These are phyloP conservation scores for Eupithecia dodoneata DNA, from an alignment of 2,888 invertebrate genomes.

Conservation along the genomic window DNA sequence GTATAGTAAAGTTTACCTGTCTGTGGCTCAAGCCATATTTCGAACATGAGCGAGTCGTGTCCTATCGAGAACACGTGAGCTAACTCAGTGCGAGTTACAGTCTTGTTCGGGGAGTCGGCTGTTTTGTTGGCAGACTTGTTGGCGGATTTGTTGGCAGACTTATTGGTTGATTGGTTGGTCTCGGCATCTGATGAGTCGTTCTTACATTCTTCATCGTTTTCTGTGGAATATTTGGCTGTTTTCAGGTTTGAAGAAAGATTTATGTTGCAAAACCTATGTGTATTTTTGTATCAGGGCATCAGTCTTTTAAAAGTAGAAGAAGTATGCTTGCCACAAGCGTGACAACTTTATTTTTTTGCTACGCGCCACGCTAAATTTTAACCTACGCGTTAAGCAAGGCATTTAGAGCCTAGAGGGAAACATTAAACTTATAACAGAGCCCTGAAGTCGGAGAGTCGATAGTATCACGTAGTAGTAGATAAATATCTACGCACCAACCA, in stretches of 20 bases:
- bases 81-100: constrained; percentile 50
- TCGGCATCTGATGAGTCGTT: constrained; percentile 55
- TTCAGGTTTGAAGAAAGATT: background rate
- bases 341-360: too few species aligned
- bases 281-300: too few species aligned
- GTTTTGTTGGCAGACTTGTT: constrained; percentile 41
- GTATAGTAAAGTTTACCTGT: constrained; percentile 54
- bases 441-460: too few species aligned
- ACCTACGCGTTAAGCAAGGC: too few species aligned
- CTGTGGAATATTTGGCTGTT: constrained; percentile 43
- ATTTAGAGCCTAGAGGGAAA: constrained; percentile 64
- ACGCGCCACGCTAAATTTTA: too few species aligned
- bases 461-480: too few species aligned
- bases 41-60: constrained; percentile 85
- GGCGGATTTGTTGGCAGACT: constrained; percentile 29
- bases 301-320: too few species aligned
- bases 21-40: constrained; percentile 84
- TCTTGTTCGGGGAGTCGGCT: constrained; percentile 51
- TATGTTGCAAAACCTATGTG: background rate
- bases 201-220: constrained; percentile 54
- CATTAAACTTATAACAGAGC: too few species aligned
- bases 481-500: too few species aligned
- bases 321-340: too few species aligned
- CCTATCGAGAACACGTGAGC: constrained; percentile 86
- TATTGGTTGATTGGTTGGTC: constrained; percentile 19